Evolutionary conservation across 2,113 vertebrate species (phyloP).

Genomic region (Steatornis caripensis): DNA sequence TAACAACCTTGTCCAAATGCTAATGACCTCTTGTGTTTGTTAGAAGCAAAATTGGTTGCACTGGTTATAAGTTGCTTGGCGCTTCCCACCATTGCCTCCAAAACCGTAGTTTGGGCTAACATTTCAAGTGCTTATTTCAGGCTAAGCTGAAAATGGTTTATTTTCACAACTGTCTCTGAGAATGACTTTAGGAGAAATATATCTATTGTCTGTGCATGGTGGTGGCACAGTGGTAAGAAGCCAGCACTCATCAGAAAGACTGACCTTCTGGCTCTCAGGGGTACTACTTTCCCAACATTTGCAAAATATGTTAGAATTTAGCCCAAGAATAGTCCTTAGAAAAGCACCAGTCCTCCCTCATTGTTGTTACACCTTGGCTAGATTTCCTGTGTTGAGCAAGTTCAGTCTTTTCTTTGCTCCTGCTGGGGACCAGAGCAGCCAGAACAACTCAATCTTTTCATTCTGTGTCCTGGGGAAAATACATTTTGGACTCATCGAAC

Average conservation of each 20-base stretch:
- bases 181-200: background rate
- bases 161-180: background rate
- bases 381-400: background rate
- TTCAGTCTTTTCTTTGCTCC: background rate
- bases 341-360: background rate
- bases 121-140: background rate
- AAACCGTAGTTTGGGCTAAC: background rate
- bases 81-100: background rate
- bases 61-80: background rate
- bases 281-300: background rate
- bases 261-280: background rate
- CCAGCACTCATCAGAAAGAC: background rate
- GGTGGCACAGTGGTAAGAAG: background rate
- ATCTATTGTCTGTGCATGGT: background rate
- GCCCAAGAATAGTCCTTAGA: background rate
- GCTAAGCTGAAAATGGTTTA: background rate
- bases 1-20: background rate
- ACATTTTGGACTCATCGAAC: background rate
- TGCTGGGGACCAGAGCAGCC: background rate
- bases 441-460: background rate
- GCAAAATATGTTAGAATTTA: background rate
- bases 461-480: background rate
- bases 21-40: background rate
- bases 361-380: background rate
- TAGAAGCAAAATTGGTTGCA: background rate